phyloP scores from a whole-genome alignment of 2,888 invertebrate species.

The Notodonta dromedarius region DNA sequence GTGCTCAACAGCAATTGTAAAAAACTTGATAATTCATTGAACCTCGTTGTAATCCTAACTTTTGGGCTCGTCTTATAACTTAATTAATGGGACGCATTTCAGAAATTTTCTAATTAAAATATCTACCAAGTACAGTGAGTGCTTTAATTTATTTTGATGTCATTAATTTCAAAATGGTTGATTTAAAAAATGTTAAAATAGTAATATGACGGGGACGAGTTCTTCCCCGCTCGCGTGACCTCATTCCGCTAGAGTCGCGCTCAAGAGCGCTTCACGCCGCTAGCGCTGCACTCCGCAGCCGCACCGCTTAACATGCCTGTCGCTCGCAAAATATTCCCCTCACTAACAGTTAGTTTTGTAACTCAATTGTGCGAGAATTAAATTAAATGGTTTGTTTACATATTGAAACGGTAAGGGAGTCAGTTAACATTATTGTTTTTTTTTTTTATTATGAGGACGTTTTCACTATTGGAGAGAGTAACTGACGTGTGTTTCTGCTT shows the following conservation, averaged over 20 bases:
- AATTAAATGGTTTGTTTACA: slow-evolving; percentile 12
- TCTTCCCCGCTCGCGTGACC: slow-evolving; percentile 7
- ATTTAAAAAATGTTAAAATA: background rate
- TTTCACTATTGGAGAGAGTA: no score
- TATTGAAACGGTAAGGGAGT: background rate
- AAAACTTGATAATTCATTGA: no score
- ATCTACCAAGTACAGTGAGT: background rate
- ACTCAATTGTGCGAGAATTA: slow-evolving; percentile 24
- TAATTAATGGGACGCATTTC: background rate
- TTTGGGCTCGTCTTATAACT: background rate
- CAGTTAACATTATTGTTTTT: background rate
- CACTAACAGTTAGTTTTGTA: slow-evolving; percentile 36
- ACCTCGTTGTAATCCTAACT: no score
- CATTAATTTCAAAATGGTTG: background rate
- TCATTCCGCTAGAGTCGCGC: slow-evolving; percentile 9
- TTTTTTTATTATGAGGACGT: no score
- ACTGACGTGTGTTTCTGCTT: no score
- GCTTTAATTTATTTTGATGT: background rate
- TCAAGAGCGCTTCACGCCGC: slow-evolving; percentile 9
- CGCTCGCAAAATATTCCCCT: slow-evolving; percentile 29
- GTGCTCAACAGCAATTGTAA: no score
- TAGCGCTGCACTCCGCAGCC: slow-evolving; percentile 17
- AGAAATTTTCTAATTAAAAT: background rate
- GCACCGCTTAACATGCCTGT: slow-evolving; percentile 40
- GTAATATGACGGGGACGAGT: background rate